Evolutionary conservation across 2,888 invertebrate genomes (phyloP), one percentile per base, ranked within the genome.

Genomic region (Cephonodes hylas): DNA sequence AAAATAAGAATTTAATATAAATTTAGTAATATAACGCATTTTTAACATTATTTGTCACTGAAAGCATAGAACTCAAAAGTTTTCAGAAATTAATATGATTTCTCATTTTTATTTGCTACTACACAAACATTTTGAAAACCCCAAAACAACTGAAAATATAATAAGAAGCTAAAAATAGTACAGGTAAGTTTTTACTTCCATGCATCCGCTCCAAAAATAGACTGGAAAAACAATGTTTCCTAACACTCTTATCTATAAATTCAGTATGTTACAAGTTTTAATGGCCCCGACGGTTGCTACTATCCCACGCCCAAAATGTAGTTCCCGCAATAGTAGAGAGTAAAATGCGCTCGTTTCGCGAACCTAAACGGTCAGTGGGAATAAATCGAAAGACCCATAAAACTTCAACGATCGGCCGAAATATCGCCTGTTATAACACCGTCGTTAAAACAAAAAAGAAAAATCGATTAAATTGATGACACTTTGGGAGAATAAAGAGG

Each of bases 381-480:
- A 53, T 77, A 76, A 79, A 81, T 78, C 78, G 71, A 72, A 70
- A 70, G 67, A 66, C 70, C 77, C 73, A 77, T 83, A 81, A 83
- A 83, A 77, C 72, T 74, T 68, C 72, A 75, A 79, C 79, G 78
- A 80, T 78, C 73, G 74, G 66, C 63, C 77, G 70, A 80, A 83
- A 82, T 79, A 84, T 79, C 77, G 74, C 69, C 72, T 70, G 78
- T 80, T 80, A 84, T 83, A 77, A 82, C 79, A 77, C 72, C 73
- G 77, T 73, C 81, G 80, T 83, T 84, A 81, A 82, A 84, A 83
- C 74, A 72, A 69, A 72, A 71, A 73, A 78, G 69, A 74, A 79
- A 80, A 59, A 59, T 59, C 58, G 58, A 59, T 59, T 59, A 44
- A 48, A 44, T 44, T 15, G 42, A 13, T 31, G 31, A 53, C 18